phyloP scores from a whole-genome alignment of 2,113 vertebrate species.

The Sterrhoptilus dennistouni region DNA sequence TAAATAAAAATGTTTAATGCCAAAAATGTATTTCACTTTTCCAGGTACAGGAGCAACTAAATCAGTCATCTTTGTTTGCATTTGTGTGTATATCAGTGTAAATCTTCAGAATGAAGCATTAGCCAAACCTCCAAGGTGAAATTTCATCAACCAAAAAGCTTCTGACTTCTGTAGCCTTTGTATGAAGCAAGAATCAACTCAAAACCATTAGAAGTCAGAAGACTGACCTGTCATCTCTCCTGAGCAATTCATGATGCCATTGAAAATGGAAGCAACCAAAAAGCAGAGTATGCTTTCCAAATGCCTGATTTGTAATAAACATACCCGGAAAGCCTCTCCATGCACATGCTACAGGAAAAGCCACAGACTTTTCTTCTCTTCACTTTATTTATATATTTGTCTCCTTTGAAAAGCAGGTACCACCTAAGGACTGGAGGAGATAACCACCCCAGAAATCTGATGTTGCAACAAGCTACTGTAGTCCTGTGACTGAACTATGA shows the following conservation, averaged over 20 bases:
- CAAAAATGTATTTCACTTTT: not conserved
- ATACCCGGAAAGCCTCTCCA: not conserved
- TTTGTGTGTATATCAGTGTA: not conserved
- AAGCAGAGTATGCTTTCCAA: not conserved
- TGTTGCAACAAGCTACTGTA: not conserved
- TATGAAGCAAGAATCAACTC: not conserved
- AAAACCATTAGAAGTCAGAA: not conserved
- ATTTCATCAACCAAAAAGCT: not conserved
- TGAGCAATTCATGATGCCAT: not conserved
- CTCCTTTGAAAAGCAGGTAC: not conserved
- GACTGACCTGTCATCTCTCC: not conserved
- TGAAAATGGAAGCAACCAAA: not conserved
- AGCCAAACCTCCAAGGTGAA: not conserved
- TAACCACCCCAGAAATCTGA: not conserved
- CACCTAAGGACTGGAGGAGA: not conserved
- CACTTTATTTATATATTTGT: not conserved
- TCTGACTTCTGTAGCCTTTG: not conserved
- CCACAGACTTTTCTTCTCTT: not conserved
- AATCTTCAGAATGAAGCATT: not conserved
- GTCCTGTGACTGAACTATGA: not conserved
- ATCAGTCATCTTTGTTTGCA: not conserved
- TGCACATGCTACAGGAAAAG: not conserved
- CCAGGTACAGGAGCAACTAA: not conserved
- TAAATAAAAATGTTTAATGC: not conserved
- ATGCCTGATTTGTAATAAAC: not conserved